Evolutionary conservation across 1,140 invertebrate species (phyloP).

Genomic region (Periplaneta americana): DNA sequence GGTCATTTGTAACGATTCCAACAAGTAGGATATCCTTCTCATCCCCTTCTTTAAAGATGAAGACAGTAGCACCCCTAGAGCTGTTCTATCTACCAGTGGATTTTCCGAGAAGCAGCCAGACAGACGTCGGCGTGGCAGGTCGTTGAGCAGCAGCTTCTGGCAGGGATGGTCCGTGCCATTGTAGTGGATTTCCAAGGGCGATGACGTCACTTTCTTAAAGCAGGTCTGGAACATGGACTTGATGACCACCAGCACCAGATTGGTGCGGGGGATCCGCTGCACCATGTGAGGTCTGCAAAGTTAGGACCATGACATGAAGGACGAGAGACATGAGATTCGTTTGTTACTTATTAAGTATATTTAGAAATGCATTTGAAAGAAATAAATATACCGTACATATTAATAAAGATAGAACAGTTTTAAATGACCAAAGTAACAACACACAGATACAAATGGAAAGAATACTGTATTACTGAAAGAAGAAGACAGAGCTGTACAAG

Average conservation of each 20-base stretch:
- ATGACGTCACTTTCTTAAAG: constrained; percentile 34
- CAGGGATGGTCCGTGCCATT: constrained; percentile 50
- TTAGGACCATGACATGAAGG: too few relatives aligned
- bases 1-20: too few relatives aligned
- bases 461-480: too few relatives aligned
- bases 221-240: constrained; percentile 36
- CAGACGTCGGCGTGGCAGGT: constrained; percentile 55
- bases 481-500: too few relatives aligned
- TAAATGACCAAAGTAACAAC: too few relatives aligned
- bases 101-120: constrained; percentile 70
- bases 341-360: too few relatives aligned
- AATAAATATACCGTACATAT: too few relatives aligned
- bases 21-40: too few relatives aligned
- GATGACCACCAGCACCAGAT: constrained; percentile 74
- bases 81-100: constrained; percentile 50
- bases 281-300: constrained; percentile 62
- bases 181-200: constrained; percentile 37
- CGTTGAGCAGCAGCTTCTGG: constrained; percentile 65
- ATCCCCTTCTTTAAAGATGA: background rate
- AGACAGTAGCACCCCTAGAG: background rate
- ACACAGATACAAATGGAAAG: too few relatives aligned
- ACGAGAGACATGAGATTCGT: too few relatives aligned
- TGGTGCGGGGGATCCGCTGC: constrained; percentile 66
- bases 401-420: too few relatives aligned
- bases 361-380: too few relatives aligned